Conservation (phyloP, 2,888 invertebrate species). For the Eristalis pertinax region DNA sequence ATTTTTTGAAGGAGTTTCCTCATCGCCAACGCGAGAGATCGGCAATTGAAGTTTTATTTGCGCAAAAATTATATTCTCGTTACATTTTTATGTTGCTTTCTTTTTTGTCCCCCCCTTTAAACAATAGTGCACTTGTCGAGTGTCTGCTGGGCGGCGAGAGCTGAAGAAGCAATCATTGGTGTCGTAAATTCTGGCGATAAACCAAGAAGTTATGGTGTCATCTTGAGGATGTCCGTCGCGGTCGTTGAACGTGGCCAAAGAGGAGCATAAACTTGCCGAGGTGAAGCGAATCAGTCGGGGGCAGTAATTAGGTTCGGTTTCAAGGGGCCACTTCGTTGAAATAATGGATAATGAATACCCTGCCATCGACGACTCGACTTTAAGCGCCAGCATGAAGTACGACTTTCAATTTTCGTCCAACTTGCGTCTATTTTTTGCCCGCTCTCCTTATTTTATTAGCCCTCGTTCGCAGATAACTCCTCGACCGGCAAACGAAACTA, state of each 20-base stretch:
- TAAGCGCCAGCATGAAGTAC: too few species aligned
- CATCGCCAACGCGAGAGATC: neutral
- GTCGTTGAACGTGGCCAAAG: neutral
- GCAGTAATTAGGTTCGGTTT: neutral
- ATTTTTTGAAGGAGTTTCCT: neutral
- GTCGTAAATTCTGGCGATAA: neutral
- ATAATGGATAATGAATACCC: too few species aligned
- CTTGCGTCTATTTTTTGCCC: neutral
- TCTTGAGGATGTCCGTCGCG: neutral
- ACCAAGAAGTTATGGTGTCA: neutral
- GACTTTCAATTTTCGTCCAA: neutral
- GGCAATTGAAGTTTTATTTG: neutral
- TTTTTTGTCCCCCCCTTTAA: too few species aligned
- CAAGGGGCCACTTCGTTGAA: neutral
- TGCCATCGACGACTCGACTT: too few species aligned
- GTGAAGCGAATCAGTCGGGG: too few species aligned
- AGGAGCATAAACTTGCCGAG: neutral
- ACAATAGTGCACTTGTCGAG: neutral
- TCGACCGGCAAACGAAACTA: slow-evolving; percentile 1
- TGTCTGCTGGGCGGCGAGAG: neutral
- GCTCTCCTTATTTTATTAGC: neutral
- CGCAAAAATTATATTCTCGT: neutral
- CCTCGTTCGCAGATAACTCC: slow-evolving; percentile 51
- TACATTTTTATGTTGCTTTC: neutral
- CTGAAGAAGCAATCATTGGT: neutral